Base-by-base conservation (phyloP, 2,888 invertebrate species). In the Mesorhabditis spiculigera region DNA sequence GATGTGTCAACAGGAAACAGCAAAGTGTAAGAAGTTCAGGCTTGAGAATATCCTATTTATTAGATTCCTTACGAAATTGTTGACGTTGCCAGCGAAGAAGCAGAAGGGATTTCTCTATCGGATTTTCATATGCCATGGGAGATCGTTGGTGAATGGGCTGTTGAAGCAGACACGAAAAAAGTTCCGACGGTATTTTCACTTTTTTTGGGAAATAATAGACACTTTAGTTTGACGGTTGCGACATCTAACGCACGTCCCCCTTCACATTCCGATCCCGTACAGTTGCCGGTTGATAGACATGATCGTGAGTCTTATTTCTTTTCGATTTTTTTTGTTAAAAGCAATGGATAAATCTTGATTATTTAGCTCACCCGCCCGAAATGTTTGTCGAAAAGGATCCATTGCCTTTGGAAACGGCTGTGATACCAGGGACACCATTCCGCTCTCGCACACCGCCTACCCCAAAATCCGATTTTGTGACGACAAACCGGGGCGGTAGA, bases 1-100 rank as follows among this genome's bases (percentile, higher is more conserved):
- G 72, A 71, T 66, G 66, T 79, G 45, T 73, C 79, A 4, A 74
- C 71, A 16, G 79, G 79, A 13, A 79, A 75, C 63, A 71, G 74
- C 3, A 71, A 73, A 66, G 69, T 64, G 77, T 74, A 5, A 44
- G 65, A 28, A 62, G 45, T 63, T 63, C n/a, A 13, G 43, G 64
- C n/a, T 42, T 13, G 41, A 8, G 8, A 41, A 63, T 16, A 63
- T 10, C 8, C 2, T 8, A 8, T 10, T 63, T 63, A 8, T 72
- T 43, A 75, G 77, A 66, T 76, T 78, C 41, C 71, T 78, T 1
- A 71, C 69, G 4, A 71, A 74, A 4, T 73, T 72, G 65, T 66
- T 73, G 5, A 75, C 73, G 42, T 67, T 68, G 41, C 70, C 74
- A 43, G 16, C 44, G 3, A 66, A 68, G n/a, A 70, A 76, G 13